Evolutionary conservation across 1,140 invertebrate genomes (phyloP).

Genomic region (Brevipalpus yothersi): DNA sequence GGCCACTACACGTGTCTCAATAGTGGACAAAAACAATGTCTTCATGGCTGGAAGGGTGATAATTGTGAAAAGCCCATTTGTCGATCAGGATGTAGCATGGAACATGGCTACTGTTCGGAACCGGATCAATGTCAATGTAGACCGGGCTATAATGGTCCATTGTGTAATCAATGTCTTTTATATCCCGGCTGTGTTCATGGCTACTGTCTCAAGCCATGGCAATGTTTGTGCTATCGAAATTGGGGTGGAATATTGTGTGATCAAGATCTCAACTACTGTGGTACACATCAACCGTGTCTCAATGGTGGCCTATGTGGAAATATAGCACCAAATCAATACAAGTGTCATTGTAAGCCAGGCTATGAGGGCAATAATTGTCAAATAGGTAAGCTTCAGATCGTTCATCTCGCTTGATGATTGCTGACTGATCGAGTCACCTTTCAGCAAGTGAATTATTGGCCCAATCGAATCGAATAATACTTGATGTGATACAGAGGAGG

Average conservation of each 20-base stretch:
- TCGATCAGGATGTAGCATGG: conserved; percentile 46
- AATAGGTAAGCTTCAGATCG: conserved; percentile 45
- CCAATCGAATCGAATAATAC: no score
- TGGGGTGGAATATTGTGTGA: conserved; percentile 61
- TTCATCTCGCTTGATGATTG: conserved; percentile 30
- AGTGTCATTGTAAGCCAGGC: conserved; percentile 52
- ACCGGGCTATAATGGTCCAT: conserved; percentile 14
- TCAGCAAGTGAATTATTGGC: no score
- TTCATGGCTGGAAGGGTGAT: conserved; percentile 69
- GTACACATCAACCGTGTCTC: conserved; percentile 53
- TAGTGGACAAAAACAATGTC: conserved; percentile 54
- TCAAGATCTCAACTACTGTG: conserved; percentile 85
- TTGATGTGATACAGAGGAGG: no score
- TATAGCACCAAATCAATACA: conserved; percentile 32
- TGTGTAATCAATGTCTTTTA: conserved; percentile 27
- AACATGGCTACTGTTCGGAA: conserved; percentile 67
- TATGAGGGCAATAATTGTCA: conserved; percentile 78
- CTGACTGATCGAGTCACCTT: no score
- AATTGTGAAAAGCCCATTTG: conserved; percentile 67
- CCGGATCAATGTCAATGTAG: conserved; percentile 89
- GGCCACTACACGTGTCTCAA: conserved; percentile 79
- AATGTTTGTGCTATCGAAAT: conserved; percentile 37
- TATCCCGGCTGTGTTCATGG: conserved; percentile 31
- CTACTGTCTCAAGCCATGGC: conserved; percentile 26
- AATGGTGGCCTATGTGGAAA: conserved; percentile 56